These are phyloP conservation scores for Tor tambroides DNA, from an alignment of 2,113 vertebrate species.

Conservation along the genomic window DNA sequence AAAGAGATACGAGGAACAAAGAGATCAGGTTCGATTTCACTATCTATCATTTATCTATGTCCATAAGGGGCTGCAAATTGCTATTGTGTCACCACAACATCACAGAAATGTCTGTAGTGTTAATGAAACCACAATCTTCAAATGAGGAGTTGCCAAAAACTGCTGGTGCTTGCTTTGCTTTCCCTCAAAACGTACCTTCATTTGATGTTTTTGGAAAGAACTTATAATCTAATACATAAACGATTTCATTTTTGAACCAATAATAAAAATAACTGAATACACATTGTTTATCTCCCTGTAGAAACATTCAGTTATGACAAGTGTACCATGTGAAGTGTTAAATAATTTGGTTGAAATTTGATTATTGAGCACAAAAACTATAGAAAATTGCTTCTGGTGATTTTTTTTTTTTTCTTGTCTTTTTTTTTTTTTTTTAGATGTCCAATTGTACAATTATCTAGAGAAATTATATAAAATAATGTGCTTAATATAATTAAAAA, in stretches of 20 bases:
- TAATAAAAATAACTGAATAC: background rate
- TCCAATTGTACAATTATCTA: slow-evolving; percentile 63
- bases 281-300: slow-evolving; percentile 22
- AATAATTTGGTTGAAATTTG: slow-evolving; percentile 57
- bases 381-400: slow-evolving; percentile 66
- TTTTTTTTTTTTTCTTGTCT: background rate
- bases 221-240: background rate
- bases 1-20: background rate
- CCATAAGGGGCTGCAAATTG: background rate
- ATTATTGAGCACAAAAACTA: slow-evolving; percentile 70
- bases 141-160: slow-evolving; percentile 1
- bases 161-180: slow-evolving; percentile 33
- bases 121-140: slow-evolving; percentile 16
- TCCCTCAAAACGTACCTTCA: background rate
- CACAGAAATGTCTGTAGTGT: slow-evolving; percentile 30
- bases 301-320: slow-evolving; percentile 61
- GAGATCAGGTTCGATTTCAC: background rate
- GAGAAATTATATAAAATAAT: slow-evolving; percentile 72
- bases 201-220: background rate
- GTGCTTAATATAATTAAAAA: slow-evolving; percentile 70
- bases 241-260: background rate
- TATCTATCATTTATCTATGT: background rate
- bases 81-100: slow-evolving; percentile 23
- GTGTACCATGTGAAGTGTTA: slow-evolving; percentile 63
- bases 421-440: slow-evolving; percentile 58